Evolutionary conservation across 2,113 vertebrate species (phyloP), one percentile per base, ranked within the genome.

Genomic region (Acrocephalus kingi): DNA sequence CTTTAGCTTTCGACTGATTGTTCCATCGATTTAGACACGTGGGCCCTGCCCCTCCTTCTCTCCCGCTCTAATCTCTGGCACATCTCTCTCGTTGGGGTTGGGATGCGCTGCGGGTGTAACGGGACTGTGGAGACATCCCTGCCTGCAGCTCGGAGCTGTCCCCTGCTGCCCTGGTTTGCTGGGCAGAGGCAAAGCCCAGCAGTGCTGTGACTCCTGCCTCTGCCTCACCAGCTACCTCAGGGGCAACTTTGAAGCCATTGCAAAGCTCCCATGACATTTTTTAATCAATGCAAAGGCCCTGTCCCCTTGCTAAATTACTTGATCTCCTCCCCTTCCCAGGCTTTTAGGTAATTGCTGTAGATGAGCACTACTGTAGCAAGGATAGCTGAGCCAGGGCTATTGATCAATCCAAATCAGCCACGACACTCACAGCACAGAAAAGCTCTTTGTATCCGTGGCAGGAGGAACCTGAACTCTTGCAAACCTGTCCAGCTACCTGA

Each of bases 1-100:
- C 97, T 97, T 97, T 93, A 84, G 96, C 97, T 94, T 97, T 80
- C 56, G 8, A 76, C 94, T 97, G 97, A 97, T 98, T 97, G 95
- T 97, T 97, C 96, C 97, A 98, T 97, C 89, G 98, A 97, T 97
- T 98, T 86, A 95, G 97, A 94, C 88, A 79, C 0, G 56, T 31
- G 59, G 59, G 78, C 88, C 55, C 85, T 93, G 91, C 81, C 90
- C 94, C 58, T 84, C 77, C 83, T 69, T 10, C 87, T 15, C 1
- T 17, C 49, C 35, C 1, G 25, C n/a, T 72, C 80, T 73, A 49
- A 79, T 95, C 92, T 84, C 56, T 61, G 72, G 41, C 72, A 43
- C 64, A 63, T 92, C 88, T 94, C 77, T 28, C 31, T n/a, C 31
- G 14, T 2, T 23, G 3, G 10, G 22, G 10, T 15, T 54, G 84